Conservation (phyloP, 1,140 invertebrate species). For the Drosophila navojoa region DNA sequence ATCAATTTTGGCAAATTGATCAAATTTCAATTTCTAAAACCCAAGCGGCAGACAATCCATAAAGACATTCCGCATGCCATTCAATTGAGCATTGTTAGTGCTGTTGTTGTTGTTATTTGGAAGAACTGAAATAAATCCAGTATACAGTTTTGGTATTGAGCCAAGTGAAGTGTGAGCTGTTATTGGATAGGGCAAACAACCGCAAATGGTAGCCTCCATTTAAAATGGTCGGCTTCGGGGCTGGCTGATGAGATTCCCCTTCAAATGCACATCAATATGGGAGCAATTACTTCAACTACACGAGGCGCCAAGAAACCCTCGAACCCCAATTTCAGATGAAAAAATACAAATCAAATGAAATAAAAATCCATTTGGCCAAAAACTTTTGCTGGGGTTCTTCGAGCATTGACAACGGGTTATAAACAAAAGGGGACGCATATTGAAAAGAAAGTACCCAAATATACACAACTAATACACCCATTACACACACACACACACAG, state of each 20-base stretch:
- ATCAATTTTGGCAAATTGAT: slow-evolving; percentile 9
- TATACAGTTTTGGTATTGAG: slow-evolving; percentile 1
- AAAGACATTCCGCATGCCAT: background rate
- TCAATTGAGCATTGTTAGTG: background rate
- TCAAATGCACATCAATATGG: slow-evolving; percentile 41
- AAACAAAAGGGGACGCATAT: slow-evolving; percentile 45
- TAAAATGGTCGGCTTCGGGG: slow-evolving; percentile 18
- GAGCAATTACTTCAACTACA: slow-evolving; percentile 45
- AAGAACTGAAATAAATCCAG: background rate
- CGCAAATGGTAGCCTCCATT: slow-evolving; percentile 22
- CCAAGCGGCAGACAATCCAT: too few relatives aligned
- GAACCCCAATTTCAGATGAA: slow-evolving; percentile 9
- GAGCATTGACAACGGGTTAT: slow-evolving; percentile 46
- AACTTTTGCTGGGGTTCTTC: slow-evolving; percentile 1
- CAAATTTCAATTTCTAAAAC: slow-evolving; percentile 1
- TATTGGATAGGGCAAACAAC: slow-evolving; percentile 30
- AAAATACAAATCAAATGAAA: background rate
- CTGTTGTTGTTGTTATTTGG: background rate
- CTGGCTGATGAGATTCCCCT: background rate
- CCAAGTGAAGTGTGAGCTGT: slow-evolving; percentile 32
- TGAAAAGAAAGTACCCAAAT: slow-evolving; percentile 47
- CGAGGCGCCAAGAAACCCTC: slow-evolving; percentile 1
- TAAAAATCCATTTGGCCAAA: slow-evolving; percentile 34
- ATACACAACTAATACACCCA: slow-evolving; percentile 32
- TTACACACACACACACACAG: slow-evolving; percentile 18